Percentiles rank a stretch among this genome's conserved stretches.
Evolutionary conservation across 2,113 vertebrate genomes (phyloP).

Genomic region (Scopus umbretta): DNA sequence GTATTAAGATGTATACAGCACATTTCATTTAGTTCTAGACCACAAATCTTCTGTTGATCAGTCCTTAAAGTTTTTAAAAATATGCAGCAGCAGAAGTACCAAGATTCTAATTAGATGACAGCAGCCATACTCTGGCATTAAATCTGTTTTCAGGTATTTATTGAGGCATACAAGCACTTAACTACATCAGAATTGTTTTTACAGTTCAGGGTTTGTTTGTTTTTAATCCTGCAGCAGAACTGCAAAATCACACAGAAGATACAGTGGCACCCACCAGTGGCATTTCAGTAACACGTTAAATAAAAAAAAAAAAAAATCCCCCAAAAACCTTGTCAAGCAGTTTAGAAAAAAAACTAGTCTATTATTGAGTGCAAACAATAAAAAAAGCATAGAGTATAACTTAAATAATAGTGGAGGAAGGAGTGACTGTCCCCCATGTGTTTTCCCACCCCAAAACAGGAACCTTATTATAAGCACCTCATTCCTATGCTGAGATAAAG

Average conservation of each 20-base stretch:
- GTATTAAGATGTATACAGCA: neutral
- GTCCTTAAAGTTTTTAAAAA: conserved; percentile 10
- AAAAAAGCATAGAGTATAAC: neutral
- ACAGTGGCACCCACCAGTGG: neutral
- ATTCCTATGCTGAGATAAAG: neutral
- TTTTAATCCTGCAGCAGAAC: neutral
- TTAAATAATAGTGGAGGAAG: neutral
- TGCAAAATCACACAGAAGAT: neutral
- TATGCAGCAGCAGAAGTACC: conserved; percentile 19
- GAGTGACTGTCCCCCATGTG: neutral
- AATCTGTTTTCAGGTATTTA: conserved; percentile 12
- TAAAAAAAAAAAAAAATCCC: neutral
- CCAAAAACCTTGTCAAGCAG: neutral
- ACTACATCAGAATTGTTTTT: neutral
- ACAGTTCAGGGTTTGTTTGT: neutral
- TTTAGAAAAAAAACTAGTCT: neutral
- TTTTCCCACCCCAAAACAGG: neutral
- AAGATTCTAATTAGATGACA: conserved; percentile 36
- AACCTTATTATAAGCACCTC: neutral
- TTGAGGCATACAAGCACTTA: neutral
- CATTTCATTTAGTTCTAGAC: conserved; percentile 24
- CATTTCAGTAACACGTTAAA: neutral
- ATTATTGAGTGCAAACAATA: neutral
- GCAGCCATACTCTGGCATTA: neutral
- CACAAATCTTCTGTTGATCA: conserved; percentile 46